Conservation (phyloP, 2,797 vertebrate genomes). For the Australoheros facetus region DNA sequence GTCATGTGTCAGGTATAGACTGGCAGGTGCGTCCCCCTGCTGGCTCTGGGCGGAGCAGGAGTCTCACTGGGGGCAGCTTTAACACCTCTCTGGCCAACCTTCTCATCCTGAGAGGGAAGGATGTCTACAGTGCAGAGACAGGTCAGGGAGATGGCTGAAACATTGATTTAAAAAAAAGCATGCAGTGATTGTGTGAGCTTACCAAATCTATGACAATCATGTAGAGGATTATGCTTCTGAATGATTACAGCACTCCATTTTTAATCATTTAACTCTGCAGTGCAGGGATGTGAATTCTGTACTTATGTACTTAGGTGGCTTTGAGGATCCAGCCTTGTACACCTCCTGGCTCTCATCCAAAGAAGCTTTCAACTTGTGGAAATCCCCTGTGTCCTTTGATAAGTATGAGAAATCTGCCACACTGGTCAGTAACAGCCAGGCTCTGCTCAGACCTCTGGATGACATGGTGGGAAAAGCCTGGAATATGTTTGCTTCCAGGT, state of each 20-base stretch:
- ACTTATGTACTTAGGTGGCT: slow-evolving; percentile 76
- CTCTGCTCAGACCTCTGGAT: slow-evolving; percentile 88
- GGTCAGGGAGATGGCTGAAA: slow-evolving; percentile 73
- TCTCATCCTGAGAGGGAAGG: slow-evolving; percentile 91
- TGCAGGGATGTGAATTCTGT: not conserved
- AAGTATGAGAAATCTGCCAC: slow-evolving; percentile 93
- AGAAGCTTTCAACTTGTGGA: slow-evolving; percentile 86
- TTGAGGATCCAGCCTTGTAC: slow-evolving; percentile 88
- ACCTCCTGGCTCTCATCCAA: slow-evolving; percentile 86
- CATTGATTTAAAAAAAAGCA: not conserved
- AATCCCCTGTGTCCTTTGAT: slow-evolving; percentile 87
- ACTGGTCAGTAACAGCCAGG: slow-evolving; percentile 95
- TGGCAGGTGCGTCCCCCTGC: slow-evolving; percentile 86
- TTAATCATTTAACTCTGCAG: not conserved
- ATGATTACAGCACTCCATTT: not conserved
- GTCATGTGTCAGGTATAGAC: slow-evolving; percentile 84
- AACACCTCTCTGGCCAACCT: slow-evolving; percentile 94
- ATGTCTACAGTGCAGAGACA: slow-evolving; percentile 80
- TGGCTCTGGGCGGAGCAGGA: slow-evolving; percentile 50
- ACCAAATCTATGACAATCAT: not conserved
- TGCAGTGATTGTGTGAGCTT: not conserved
- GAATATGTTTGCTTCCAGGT: slow-evolving; percentile 99
- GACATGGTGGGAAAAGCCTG: slow-evolving; percentile 91
- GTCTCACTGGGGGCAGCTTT: slow-evolving; percentile 70
- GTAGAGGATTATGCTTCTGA: not conserved